Evolutionary conservation across 2,113 vertebrate genomes (phyloP).

Genomic region (Maccullochella peelii): DNA sequence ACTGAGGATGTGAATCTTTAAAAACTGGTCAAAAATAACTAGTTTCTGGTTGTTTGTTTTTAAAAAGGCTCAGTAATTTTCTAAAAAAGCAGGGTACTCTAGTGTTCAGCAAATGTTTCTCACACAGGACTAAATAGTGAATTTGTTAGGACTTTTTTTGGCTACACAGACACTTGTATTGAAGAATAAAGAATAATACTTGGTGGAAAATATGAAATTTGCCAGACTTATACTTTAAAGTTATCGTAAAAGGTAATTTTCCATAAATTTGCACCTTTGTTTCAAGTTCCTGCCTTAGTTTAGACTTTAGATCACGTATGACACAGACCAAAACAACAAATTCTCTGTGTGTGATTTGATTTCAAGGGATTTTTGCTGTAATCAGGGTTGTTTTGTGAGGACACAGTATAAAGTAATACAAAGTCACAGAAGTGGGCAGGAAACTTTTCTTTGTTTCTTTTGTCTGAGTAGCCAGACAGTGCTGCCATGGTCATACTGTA

Average conservation of each 20-base stretch:
- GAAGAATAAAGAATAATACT: no score
- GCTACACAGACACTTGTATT: no score
- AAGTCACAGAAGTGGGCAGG: no score
- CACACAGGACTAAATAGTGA: background rate
- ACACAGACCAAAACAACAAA: background rate
- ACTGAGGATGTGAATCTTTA: background rate
- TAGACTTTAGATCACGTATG: background rate
- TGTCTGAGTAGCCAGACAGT: no score
- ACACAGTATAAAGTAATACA: background rate
- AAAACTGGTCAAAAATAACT: background rate
- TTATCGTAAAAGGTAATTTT: background rate
- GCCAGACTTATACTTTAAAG: background rate
- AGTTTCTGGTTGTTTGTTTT: no score
- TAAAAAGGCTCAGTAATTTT: no score
- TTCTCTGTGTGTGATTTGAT: background rate
- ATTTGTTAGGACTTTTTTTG: background rate
- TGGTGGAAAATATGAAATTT: no score
- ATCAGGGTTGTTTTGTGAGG: background rate
- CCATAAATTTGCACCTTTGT: background rate
- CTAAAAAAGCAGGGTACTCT: no score
- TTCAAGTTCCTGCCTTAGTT: background rate
- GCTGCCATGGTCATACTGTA: no score
- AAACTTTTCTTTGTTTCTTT: no score
- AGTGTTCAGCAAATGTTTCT: background rate
- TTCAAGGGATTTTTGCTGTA: background rate